Evolutionary conservation across 2,888 invertebrate species (phyloP).

Genomic region (Agrochola lota): DNA sequence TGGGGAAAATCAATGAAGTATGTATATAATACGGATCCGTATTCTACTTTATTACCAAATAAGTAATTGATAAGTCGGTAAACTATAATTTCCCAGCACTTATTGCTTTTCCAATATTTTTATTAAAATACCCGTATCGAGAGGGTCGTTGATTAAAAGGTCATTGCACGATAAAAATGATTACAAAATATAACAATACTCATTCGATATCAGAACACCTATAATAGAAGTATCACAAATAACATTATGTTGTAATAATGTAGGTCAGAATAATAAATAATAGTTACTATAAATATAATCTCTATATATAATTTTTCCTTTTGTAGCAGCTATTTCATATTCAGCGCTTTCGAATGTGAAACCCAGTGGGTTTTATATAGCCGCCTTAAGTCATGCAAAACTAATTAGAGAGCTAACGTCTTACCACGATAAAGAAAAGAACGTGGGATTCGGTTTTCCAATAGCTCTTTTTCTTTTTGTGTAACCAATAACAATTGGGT

Average conservation of each 20-base stretch:
- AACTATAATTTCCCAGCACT: background rate
- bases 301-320: conserved; percentile 43
- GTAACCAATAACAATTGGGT: conserved; percentile 45
- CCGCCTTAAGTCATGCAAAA: conserved; percentile 85
- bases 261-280: conserved; percentile 43
- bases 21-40: background rate
- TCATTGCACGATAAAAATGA: conserved; percentile 62
- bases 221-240: conserved; percentile 15
- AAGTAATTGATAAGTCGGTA: background rate
- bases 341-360: conserved; percentile 84
- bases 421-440: conserved; percentile 62
- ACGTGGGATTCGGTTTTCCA: conserved; percentile 72
- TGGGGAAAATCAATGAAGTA: background rate
- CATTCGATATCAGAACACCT: conserved; percentile 54
- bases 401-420: conserved; percentile 77
- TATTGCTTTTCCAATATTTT: conserved; percentile 26
- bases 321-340: conserved; percentile 67
- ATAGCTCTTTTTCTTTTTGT: conserved; percentile 61
- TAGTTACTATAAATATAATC: conserved; percentile 32
- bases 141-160: conserved; percentile 43
- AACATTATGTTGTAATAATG: conserved; percentile 39
- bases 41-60: conserved; percentile 2
- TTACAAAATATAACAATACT: conserved; percentile 53
- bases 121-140: conserved; percentile 36
- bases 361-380: conserved; percentile 76